Percentiles rank a stretch among this genome's conserved stretches.
Conservation (phyloP, 2,797 vertebrate genomes). For the Cryptoblepharus egeriae region DNA sequence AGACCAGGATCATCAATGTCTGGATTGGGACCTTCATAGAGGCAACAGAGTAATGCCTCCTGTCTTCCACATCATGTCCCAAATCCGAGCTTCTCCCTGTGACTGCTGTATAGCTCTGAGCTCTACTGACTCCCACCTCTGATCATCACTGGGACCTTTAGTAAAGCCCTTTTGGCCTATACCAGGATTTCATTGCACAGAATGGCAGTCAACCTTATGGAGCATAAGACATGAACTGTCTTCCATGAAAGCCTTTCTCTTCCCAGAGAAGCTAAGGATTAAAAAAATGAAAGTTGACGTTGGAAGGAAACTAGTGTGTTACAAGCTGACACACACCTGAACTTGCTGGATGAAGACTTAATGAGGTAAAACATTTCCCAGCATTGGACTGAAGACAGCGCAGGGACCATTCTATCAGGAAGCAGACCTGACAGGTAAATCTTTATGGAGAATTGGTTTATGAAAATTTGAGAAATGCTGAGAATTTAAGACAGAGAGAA, state of each 20-base stretch:
- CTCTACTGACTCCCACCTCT: neutral
- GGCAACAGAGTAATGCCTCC: too few species aligned
- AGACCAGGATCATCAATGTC: too few species aligned
- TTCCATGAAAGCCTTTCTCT: neutral
- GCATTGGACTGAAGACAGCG: neutral
- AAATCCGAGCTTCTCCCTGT: too few species aligned
- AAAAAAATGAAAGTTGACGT: slow-evolving; percentile 16
- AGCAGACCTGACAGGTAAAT: neutral
- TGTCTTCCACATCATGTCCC: too few species aligned
- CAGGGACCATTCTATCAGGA: neutral
- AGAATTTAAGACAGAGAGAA: neutral
- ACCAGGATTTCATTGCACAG: neutral
- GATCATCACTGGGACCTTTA: too few species aligned
- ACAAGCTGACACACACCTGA: neutral
- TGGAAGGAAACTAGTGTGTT: neutral
- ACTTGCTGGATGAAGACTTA: neutral
- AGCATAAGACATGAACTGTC: neutral
- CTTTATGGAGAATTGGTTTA: neutral
- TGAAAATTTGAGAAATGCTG: neutral
- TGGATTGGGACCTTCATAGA: too few species aligned
- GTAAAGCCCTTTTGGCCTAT: neutral
- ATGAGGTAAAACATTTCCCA: neutral
- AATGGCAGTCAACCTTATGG: neutral
- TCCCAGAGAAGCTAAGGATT: neutral
- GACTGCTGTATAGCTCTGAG: neutral